These are phyloP conservation scores for Ametastegia equiseti DNA, from an alignment of 2,888 invertebrate species.

Conservation along the genomic window DNA sequence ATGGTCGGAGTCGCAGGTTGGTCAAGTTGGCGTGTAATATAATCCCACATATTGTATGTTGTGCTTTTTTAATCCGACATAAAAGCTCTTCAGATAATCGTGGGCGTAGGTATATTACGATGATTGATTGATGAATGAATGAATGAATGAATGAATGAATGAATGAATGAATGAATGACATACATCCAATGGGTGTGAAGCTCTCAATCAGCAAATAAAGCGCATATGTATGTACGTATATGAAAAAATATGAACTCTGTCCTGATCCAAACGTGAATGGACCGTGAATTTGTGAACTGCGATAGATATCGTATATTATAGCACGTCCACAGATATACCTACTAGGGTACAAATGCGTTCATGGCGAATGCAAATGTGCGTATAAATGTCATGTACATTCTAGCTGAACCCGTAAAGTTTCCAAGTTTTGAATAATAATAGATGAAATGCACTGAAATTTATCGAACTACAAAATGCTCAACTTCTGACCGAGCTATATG, in stretches of 20 bases:
- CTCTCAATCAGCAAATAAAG: not conserved
- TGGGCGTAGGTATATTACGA: not conserved
- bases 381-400: not conserved
- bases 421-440: not conserved
- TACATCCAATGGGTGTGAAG: not conserved
- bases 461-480: not conserved
- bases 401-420: not conserved
- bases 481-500: not conserved
- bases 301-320: not conserved
- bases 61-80: not conserved
- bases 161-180: not conserved
- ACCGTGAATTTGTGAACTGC: not conserved
- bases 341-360: not conserved
- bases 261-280: conserved; percentile 7
- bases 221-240: too few relatives aligned
- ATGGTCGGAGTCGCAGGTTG: too few relatives aligned
- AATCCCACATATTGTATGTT: not conserved
- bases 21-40: too few relatives aligned
- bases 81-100: not conserved
- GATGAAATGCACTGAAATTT: not conserved
- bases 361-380: conserved; percentile 7
- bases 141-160: too few relatives aligned
- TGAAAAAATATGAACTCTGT: not conserved
- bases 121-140: not conserved
- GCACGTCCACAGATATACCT: not conserved